Evolutionary conservation across 2,797 vertebrate species (phyloP), one percentile per base, ranked within the genome.

Genomic region (Chaetodon trifasciatus): DNA sequence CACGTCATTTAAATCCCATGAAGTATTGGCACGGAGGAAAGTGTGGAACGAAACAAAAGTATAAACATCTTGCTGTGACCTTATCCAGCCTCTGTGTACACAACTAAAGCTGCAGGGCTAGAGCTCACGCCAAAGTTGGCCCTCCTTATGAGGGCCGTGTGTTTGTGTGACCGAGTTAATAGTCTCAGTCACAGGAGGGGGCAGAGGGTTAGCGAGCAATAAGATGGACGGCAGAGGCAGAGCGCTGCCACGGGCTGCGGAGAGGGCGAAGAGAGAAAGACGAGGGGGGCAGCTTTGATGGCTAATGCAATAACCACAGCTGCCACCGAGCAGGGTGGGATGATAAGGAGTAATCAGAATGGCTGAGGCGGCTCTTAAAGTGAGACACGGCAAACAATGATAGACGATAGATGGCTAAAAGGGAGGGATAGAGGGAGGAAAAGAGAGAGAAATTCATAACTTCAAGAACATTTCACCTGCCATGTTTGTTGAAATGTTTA

Each of bases 81-180:
- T 74, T 23, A 19, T 56, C 39, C 28, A 55, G 37, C 71, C 65
- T 78, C 35, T 56, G 56, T 64, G 58, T 56, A 60, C 72, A 72
- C 56, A 75, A 63, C 56, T 72, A 39, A 81, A 78, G 72, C 80
- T 44, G 37, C 68, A 58, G 74, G 65, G 49, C 21, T 53, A 40
- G 53, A 74, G 74, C 79, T 76, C 21, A 66, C 47, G 35, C 53
- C 56, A 24, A 50, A 62, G 71, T 58, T 81, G 67, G 83, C 82
- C 64, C 55, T 84, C 67, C 17, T 79, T 75, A 74, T 71, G 62
- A 86, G 74, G 64, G 70, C 63, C 0, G n/a, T 68, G 72, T 23
- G 70, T 85, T 73, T 80, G 79, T 68, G 76, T 70, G 86, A 82
- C 86, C n/a, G 21, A 84, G 78, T 78, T 89, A 89, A 94, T 86